phyloP scores from a whole-genome alignment of 1,140 invertebrate genomes.

The Brachionus asplanchnoidis region DNA sequence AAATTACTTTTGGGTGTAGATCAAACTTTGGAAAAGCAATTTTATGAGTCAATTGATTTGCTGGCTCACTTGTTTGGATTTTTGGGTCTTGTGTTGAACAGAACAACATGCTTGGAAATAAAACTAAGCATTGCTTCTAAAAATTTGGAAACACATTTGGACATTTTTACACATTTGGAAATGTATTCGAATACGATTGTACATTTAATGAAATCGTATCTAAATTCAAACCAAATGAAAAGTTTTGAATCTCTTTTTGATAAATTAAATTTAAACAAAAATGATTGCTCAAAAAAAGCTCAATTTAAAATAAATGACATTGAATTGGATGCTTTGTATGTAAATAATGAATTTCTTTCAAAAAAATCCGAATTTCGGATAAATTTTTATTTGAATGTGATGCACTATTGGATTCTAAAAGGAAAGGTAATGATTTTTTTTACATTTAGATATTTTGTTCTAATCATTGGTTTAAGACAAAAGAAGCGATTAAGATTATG shows the following conservation, averaged over 20 bases:
- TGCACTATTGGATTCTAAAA: conserved; percentile 20
- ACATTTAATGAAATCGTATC: conserved; percentile 8
- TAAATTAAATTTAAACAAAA: not conserved
- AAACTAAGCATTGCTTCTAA: not conserved
- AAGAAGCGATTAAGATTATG: conserved; percentile 16
- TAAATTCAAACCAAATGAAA: not conserved
- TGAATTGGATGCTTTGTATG: not conserved
- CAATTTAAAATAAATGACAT: not conserved
- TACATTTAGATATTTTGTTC: not conserved
- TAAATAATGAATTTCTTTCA: not conserved
- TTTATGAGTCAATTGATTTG: not conserved
- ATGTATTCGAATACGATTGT: not conserved
- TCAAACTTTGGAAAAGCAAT: not conserved
- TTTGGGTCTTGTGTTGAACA: not conserved
- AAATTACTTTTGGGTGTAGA: not conserved
- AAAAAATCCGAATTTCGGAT: not conserved
- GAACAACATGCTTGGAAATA: not conserved
- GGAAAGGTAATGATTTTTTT: not conserved
- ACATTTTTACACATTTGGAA: too few species aligned
- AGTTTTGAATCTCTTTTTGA: not conserved
- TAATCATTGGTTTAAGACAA: not conserved
- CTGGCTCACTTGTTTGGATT: conserved; percentile 19
- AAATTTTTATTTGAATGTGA: not conserved
- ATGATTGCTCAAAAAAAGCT: not conserved
- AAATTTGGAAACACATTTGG: not conserved